Evolutionary conservation across 2,797 vertebrate species (phyloP), one percentile per base, ranked within the genome.

Genomic region (Enteromius trimaculatus): DNA sequence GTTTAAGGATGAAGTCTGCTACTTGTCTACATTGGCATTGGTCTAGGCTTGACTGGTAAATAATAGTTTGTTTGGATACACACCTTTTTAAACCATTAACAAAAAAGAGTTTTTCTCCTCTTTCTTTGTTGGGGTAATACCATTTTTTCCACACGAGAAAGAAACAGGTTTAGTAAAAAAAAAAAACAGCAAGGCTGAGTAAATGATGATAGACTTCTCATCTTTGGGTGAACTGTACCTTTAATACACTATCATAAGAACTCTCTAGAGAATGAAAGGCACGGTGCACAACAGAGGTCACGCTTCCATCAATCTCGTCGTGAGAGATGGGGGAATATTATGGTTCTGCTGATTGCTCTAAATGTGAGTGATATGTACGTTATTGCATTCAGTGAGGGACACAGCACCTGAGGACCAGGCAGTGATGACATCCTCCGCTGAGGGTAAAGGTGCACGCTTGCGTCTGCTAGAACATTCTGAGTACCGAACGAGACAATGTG

Each of bases 371-470:
- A 49, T 23, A 34, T 7, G 7, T 6, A n/a, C 10, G 26, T 71
- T 53, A 37, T 42, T 4, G 16, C 39, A 8, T 66, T 72, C 9
- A 72, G 29, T n/a, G 23, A 51, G n/a, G 49, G 62, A 29, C 19
- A 31, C 23, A 31, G 9, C 64, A 83, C 26, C 74, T 23, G 64
- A 82, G 72, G 62, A 42, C 47, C n/a, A 55, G 62, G 47, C 37
- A 58, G 13, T 69, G 3, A 44, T 70, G 29, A 34, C 65, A 51
- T 82, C 80, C 31, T 42, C 71, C 11, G 2, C 39, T 70, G 62
- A 83, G 62, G 60, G 26, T 66, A 66, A 90, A 90, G 89, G 86
- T 89, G 29, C 16, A 23, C 3, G 9, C 55, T 53, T 44, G 23
- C 9, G 34, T 82, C 68, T 78, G 55, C 77, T 66, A 65, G 76